Evolutionary conservation across 2,797 vertebrate genomes (phyloP).

Genomic region (Ptychadena robeensis): DNA sequence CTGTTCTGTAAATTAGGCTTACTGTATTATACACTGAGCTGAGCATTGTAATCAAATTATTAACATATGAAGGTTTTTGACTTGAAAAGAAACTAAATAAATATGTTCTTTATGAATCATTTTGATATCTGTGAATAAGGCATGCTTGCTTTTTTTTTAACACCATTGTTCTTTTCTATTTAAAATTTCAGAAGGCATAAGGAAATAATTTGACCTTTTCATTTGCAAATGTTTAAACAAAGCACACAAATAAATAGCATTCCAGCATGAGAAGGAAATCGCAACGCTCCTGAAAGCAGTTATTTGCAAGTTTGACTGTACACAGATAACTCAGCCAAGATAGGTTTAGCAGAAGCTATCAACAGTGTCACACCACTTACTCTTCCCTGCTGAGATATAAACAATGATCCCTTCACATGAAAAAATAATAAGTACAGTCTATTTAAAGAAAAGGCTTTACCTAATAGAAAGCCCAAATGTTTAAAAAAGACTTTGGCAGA

Average conservation of each 20-base stretch:
- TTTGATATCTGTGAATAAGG: slow-evolving; percentile 7
- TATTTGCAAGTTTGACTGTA: slow-evolving; percentile 34
- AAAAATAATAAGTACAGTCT: slow-evolving; percentile 55
- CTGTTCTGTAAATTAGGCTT: background rate
- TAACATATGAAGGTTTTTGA: background rate
- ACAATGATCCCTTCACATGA: slow-evolving; percentile 55
- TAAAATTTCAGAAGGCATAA: slow-evolving; percentile 23
- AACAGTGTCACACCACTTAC: slow-evolving; percentile 38
- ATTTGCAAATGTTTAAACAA: slow-evolving; percentile 31
- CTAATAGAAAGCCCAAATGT: slow-evolving; percentile 57
- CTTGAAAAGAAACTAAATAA: background rate
- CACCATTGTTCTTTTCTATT: slow-evolving; percentile 29
- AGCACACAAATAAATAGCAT: slow-evolving; percentile 43
- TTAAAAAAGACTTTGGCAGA: slow-evolving; percentile 49
- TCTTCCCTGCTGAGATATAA: slow-evolving; percentile 56
- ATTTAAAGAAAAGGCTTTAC: slow-evolving; percentile 51
- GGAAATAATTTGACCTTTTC: slow-evolving; percentile 50
- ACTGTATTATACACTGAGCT: background rate
- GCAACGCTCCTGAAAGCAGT: slow-evolving; percentile 21
- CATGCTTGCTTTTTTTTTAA: slow-evolving; percentile 5
- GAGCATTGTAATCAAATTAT: background rate
- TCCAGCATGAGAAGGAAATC: slow-evolving; percentile 22
- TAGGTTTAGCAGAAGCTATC: slow-evolving; percentile 49
- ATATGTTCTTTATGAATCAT: background rate
- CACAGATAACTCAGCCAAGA: slow-evolving; percentile 40